Conservation (phyloP, 2,888 invertebrate genomes). For the Trachelus tabidus region DNA sequence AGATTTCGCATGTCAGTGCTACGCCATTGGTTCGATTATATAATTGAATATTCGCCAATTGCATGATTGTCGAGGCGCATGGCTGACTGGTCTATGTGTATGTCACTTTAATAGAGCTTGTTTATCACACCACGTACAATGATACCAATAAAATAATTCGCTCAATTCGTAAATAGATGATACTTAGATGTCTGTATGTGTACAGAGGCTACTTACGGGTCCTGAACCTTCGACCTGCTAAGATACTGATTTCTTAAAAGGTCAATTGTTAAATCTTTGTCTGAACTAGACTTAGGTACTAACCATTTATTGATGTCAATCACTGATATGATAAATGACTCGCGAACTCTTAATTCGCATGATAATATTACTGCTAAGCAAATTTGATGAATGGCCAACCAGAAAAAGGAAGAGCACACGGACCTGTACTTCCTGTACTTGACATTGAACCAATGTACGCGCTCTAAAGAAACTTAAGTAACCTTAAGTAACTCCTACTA, state of each 20-base stretch:
- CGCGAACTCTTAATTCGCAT: background rate
- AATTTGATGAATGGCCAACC: background rate
- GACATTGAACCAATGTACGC: slow-evolving; percentile 24
- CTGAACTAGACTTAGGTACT: background rate
- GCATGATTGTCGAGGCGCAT: slow-evolving; percentile 60
- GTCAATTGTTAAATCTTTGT: background rate
- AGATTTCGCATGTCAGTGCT: background rate
- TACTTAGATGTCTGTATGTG: background rate
- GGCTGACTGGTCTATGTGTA: slow-evolving; percentile 50
- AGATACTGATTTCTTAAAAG: background rate
- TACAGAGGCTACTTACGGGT: background rate
- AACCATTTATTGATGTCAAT: background rate
- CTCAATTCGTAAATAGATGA: slow-evolving; percentile 28
- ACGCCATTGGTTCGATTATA: slow-evolving; percentile 57
- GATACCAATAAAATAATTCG: slow-evolving; percentile 38
- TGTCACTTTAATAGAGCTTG: slow-evolving; percentile 31
- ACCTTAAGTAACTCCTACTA: slow-evolving; percentile 31
- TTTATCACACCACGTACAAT: slow-evolving; percentile 42
- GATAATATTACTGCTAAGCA: background rate
- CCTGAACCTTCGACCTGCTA: background rate
- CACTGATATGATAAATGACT: background rate
- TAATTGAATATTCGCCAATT: slow-evolving; percentile 65
- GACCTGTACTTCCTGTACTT: slow-evolving; percentile 20
- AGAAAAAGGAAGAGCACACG: background rate
- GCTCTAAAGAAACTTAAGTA: background rate